A percentile compares a stretch with the other conserved stretches of the same genome.
Evolutionary conservation across 1,140 invertebrate species (phyloP).

Genomic region (Sipha flava): DNA sequence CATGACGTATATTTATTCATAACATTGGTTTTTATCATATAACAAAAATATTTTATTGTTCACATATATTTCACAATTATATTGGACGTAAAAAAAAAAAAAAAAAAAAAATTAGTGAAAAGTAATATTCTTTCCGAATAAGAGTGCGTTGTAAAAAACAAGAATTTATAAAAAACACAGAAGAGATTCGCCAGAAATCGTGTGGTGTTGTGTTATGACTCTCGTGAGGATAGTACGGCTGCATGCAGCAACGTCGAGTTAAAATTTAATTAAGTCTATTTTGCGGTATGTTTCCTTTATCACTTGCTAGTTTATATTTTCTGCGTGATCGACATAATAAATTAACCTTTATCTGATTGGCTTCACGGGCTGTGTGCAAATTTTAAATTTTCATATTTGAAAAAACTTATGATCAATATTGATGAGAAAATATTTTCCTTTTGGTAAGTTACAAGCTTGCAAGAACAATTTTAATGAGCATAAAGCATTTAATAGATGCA

Average conservation of each 20-base stretch:
- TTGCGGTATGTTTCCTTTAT: background rate
- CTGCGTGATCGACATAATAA: background rate
- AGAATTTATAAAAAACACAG: background rate
- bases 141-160: background rate
- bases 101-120: background rate
- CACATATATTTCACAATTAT: background rate
- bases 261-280: conserved; percentile 24
- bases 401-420: background rate
- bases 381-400: background rate
- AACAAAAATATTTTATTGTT: background rate
- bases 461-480: background rate
- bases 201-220: background rate
- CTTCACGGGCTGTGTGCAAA: background rate
- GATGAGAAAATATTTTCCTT: background rate
- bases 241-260: background rate
- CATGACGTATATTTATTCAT: background rate
- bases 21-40: too few species aligned
- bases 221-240: background rate
- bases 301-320: background rate
- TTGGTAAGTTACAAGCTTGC: background rate
- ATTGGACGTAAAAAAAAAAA: background rate
- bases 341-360: conserved; percentile 1
- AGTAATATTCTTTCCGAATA: background rate
- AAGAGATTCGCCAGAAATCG: background rate
- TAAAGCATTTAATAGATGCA: background rate